Base-by-base conservation (phyloP, 2,113 vertebrate species). In the Otolemur garnettii region DNA sequence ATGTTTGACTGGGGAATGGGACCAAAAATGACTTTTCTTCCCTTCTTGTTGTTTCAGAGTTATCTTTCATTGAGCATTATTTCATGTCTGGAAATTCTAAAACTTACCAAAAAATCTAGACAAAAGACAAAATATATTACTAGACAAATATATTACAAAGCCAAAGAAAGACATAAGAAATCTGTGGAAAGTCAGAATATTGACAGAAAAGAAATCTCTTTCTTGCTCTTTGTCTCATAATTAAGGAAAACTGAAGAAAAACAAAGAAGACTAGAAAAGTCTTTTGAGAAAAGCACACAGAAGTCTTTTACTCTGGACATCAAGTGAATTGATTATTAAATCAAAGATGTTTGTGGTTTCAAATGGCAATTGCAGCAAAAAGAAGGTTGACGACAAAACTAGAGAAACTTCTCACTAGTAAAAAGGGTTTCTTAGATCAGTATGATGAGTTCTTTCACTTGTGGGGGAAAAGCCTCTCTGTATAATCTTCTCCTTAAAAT, bases 21-120 rank as follows among this genome's bases (percentile, higher is more conserved):
- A 91, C 4, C 77, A 60, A 82, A 86, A 21, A 4, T 62, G 33
- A 80, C n/a, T 53, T 74, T 66, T 53, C 35, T 24, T 2, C 14
- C 10, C 0, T 50, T 13, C 4, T 90, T 92, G 3, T 17, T 42
- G 42, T 69, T 42, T 13, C 60, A 33, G 72, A 45, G 81, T 78
- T 86, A 92, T 81, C n/a, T 93, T 77, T 50, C 64, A 80, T 55
- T 79, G 33, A 86, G 22, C 55, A 85, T 87, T 75, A 78, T 90
- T 96, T 97, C 45, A 74, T 26, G 55, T 33, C 88, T 28, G 33
- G 59, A 92, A 95, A 84, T 84, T 64, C 42, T 77, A 62, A 94
- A 94, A 94, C 38, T 62, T 57, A 77, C 81, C 90, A 82, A 78
- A 66, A 2, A 50, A 7, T 50, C 7, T 50, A 50, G 45, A 50